These are phyloP conservation scores for Matsumyia berberina DNA, from an alignment of 2,888 invertebrate species.

Conservation along the genomic window DNA sequence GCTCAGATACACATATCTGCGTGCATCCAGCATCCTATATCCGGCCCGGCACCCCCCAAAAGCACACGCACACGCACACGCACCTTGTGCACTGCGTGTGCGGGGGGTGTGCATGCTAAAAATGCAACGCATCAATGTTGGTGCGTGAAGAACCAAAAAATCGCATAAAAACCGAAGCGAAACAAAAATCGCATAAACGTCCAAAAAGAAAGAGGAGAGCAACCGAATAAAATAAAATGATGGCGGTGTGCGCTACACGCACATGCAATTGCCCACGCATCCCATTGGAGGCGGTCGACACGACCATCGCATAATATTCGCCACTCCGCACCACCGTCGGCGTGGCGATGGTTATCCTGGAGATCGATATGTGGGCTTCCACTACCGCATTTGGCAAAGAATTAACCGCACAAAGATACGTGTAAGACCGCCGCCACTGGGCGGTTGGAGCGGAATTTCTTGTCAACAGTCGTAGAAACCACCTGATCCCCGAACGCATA, in stretches of 20 bases:
- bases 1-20: constrained; percentile 52
- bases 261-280: constrained; percentile 76
- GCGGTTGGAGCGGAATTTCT: constrained; percentile 35
- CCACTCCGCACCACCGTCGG: constrained; percentile 18
- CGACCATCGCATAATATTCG: constrained; percentile 52
- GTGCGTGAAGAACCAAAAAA: constrained; percentile 76
- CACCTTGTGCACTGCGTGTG: constrained; percentile 39
- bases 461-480: constrained; percentile 71
- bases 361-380: constrained; percentile 70
- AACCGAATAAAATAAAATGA: constrained; percentile 75
- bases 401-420: constrained; percentile 52
- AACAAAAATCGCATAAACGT: constrained; percentile 69
- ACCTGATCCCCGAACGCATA: constrained; percentile 72
- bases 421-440: constrained; percentile 38
- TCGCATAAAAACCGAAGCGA: constrained; percentile 71
- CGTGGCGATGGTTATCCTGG: constrained; percentile 38
- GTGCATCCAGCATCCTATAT: constrained; percentile 64
- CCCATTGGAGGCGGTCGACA: constrained; percentile 70
- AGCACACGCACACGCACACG: constrained; percentile 65
- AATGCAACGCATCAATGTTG: constrained; percentile 75
- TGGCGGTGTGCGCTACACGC: constrained; percentile 76
- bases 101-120: constrained; percentile 63
- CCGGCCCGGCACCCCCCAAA: constrained; percentile 53
- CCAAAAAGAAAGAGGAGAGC: constrained; percentile 70
- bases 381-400: constrained; percentile 5